These are phyloP conservation scores for Sorex fumeus DNA, from an alignment of 2,113 vertebrate species.

Conservation along the genomic window DNA sequence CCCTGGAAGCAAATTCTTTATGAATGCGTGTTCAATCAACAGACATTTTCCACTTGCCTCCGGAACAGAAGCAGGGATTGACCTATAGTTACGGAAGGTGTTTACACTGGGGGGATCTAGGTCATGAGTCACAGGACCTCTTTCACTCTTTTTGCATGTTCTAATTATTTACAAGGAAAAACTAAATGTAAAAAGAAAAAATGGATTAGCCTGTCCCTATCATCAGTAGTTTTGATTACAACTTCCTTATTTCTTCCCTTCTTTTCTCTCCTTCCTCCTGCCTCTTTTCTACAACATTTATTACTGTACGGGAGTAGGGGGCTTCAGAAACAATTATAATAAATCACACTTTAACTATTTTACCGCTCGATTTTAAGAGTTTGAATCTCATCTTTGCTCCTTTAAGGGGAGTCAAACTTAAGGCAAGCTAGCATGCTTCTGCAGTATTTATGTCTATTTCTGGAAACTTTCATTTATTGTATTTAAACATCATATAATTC, in stretches of 20 bases:
- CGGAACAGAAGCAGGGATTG: not conserved
- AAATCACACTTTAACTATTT: slow-evolving; percentile 59
- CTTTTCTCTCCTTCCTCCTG: not conserved
- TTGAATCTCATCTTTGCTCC: slow-evolving; percentile 58
- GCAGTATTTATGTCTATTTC: slow-evolving; percentile 75
- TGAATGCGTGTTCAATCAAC: slow-evolving; percentile 1
- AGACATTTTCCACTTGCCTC: not conserved
- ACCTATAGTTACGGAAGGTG: not conserved
- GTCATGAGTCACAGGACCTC: not conserved
- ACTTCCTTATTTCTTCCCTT: not conserved
- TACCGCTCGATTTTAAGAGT: slow-evolving; percentile 66
- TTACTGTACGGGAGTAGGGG: slow-evolving; percentile 29
- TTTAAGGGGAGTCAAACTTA: slow-evolving; percentile 68
- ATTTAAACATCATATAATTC: slow-evolving; percentile 84
- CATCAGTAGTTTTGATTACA: slow-evolving; percentile 2
- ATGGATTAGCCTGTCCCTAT: not conserved
- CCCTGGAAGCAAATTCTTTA: slow-evolving; percentile 15
- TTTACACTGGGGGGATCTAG: not conserved
- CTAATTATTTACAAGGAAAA: slow-evolving; percentile 57
- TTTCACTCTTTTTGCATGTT: not conserved
- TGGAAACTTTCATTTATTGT: slow-evolving; percentile 82
- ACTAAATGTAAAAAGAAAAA: slow-evolving; percentile 6
- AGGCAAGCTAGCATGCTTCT: slow-evolving; percentile 60
- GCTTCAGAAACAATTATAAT: slow-evolving; percentile 48
- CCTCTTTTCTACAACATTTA: slow-evolving; percentile 54